A percentile compares a stretch with the other conserved stretches of the same genome.
phyloP scores from a whole-genome alignment of 1,140 invertebrate genomes.

The Caenorhabditis brenneri region DNA sequence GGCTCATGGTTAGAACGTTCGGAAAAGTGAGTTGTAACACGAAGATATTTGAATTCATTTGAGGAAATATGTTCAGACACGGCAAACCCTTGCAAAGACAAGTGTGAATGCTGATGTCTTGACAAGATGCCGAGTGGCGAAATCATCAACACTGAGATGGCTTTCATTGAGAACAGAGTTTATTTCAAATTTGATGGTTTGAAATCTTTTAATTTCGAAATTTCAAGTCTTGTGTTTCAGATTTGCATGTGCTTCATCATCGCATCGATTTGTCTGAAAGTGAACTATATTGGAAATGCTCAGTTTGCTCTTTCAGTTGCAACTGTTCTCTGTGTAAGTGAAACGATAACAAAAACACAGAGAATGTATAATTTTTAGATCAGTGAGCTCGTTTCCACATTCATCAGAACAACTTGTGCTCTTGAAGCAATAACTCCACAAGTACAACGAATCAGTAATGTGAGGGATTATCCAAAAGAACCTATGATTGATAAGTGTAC shows the following conservation, averaged over 20 bases:
- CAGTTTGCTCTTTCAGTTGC: constrained; percentile 17
- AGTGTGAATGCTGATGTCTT: not conserved
- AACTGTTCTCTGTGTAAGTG: not conserved
- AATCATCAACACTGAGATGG: constrained; percentile 1
- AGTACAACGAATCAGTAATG: constrained; percentile 26
- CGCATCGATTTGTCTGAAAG: constrained; percentile 20
- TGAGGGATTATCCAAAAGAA: constrained; percentile 10
- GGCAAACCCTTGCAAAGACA: constrained; percentile 6
- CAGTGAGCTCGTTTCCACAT: constrained; percentile 1
- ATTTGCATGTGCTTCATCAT: constrained; percentile 27
- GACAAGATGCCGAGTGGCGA: constrained; percentile 22
- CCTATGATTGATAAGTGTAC: constrained; percentile 10
- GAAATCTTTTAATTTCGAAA: not conserved
- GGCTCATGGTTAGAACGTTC: not conserved
- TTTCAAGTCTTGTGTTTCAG: not conserved
- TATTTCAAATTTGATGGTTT: not conserved
- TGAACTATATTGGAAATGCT: constrained; percentile 5
- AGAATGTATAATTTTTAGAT: not conserved
- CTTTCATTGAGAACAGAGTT: not conserved
- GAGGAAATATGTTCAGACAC: not conserved
- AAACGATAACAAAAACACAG: not conserved
- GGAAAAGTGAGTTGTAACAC: not conserved
- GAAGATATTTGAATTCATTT: too few relatives aligned
- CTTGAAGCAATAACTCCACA: not conserved
- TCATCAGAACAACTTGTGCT: not conserved